Base-by-base conservation (phyloP, 2,888 invertebrate species). In the Drosophila affinis region DNA sequence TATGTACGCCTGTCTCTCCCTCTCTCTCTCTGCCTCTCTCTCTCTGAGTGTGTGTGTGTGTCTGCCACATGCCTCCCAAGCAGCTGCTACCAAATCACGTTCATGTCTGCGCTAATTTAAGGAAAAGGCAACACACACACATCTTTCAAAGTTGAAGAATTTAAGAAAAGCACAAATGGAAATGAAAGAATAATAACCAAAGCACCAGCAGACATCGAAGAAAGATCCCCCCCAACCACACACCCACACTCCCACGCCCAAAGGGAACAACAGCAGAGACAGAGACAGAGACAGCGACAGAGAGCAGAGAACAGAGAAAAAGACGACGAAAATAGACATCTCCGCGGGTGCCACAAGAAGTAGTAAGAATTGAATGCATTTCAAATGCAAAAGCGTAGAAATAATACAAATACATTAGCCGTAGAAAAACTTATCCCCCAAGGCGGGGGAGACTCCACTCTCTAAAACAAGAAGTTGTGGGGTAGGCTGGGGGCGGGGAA, bases 341-440 rank as follows among this genome's bases (percentile, higher is more conserved):
- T 27, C 29, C 21, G 58, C 72, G 39, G 39, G 39, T 39, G 39
- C 39, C 39, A 39, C 29, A 39, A 39, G 14, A 6, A n/a, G n/a
- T 7, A 7, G 39, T 7, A n/a, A n/a, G 72, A 62, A 39, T 39
- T 39, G 39, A 39, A 79, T 87, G 84, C 85, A 85, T 85, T 84
- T 83, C 69, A 84, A 83, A 86, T 85, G 83, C 87, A 84, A 87
- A 73, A 84, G 76, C 76, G 78, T 73, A 85, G 75, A 79, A 83
- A 88, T 88, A 83, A 83, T 88, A 86, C 78, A 88, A 86, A 88
- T 81, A 88, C 86, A 85, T 85, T 87, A 87, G 84, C 84, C 74
- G 76, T 75, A 72, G 75, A 73, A 51, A 51, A 84, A 81, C 67
- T 77, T 82, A 77, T 69, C 53, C 51, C 51, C 32, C 24, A 55